phyloP scores from a whole-genome alignment of 2,113 vertebrate species.

The Paraplagusia blochii region DNA sequence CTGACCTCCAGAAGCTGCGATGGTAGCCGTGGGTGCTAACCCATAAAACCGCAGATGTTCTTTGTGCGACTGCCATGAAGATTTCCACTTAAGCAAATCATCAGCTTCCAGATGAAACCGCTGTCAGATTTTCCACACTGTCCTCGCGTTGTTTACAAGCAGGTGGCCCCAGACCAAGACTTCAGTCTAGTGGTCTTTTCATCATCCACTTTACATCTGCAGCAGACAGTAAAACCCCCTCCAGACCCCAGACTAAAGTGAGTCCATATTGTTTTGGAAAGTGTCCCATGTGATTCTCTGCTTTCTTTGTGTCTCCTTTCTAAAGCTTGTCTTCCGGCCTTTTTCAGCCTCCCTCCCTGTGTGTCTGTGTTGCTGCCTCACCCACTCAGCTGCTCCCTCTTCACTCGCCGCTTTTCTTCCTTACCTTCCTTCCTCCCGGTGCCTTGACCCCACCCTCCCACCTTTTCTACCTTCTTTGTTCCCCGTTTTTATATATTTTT shows the following conservation, averaged over 20 bases:
- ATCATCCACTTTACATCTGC: constrained; percentile 17
- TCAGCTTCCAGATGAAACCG: constrained; percentile 6
- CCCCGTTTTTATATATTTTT: neutral
- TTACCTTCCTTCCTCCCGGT: constrained; percentile 51
- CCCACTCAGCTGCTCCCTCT: constrained; percentile 45
- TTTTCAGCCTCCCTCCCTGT: constrained; percentile 24
- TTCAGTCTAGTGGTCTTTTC: constrained; percentile 19
- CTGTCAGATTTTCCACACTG: neutral
- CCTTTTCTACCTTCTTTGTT: constrained; percentile 19
- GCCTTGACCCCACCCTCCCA: constrained; percentile 5
- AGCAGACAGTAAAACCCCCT: constrained; percentile 26
- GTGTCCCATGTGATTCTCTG: constrained; percentile 53
- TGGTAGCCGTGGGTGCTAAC: too few relatives aligned
- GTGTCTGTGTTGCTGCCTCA: constrained; percentile 7
- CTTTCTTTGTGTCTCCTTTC: constrained; percentile 63
- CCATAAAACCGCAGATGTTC: neutral
- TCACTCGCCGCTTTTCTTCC: constrained; percentile 40
- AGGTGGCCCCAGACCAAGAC: constrained; percentile 6
- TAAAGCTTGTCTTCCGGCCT: constrained; percentile 61
- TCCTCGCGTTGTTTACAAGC: constrained; percentile 11
- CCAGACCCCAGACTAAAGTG: constrained; percentile 35
- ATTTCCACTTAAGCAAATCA: constrained; percentile 1
- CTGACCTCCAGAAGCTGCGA: neutral
- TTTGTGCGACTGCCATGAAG: neutral
- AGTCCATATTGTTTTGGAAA: constrained; percentile 58